Base-by-base conservation (phyloP, 2,888 invertebrate species). In the Tortricodes alternella region DNA sequence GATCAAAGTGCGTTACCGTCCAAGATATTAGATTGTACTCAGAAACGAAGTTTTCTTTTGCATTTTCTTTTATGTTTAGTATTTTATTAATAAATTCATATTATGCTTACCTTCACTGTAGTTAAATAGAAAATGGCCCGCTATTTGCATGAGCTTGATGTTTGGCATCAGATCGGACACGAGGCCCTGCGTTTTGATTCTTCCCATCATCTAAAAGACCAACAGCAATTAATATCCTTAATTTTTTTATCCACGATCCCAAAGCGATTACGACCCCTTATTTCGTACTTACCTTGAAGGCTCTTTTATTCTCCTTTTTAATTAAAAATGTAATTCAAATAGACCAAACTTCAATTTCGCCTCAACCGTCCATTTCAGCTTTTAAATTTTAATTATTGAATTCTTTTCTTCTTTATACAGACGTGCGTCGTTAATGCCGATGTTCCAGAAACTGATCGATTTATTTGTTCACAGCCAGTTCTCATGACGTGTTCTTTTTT, bases 141-240 rank as follows among this genome's bases (percentile, higher is more conserved):
- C 92, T 23, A 92, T 87, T 78, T 95, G 94, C 94, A 96, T 96
- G 60, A 96, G 77, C 67, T 93, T 92, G 70, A 97, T 95, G 73
- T 96, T 96, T 37, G 96, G 96, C 94, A 96, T 93, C 71, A 96
- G 89, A 80, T 96, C 96, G 77, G 95, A 93, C 88, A 96, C 96
- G 46, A 96, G 93, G 81, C 96, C 96, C 73, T 83, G 85, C 16
- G 82, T 67, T 66, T 89, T 90, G 64, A 73, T 72, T 72, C 86
- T 89, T 58, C 71, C 78, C 85, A 90, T 86, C 91, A 91, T 91
- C 91, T 91, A 70, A 76, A 59, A 70, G 50, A 8, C 57, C 24
- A 1, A 23, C 6, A 39, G 18, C 16, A 29, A 29, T 23, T 6
- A 2, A 24, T 15, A 38, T 37, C 32, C 11, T 34, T 50, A 13